These are phyloP conservation scores for Eustalomyia histrio DNA, from an alignment of 2,888 invertebrate species.

Conservation along the genomic window DNA sequence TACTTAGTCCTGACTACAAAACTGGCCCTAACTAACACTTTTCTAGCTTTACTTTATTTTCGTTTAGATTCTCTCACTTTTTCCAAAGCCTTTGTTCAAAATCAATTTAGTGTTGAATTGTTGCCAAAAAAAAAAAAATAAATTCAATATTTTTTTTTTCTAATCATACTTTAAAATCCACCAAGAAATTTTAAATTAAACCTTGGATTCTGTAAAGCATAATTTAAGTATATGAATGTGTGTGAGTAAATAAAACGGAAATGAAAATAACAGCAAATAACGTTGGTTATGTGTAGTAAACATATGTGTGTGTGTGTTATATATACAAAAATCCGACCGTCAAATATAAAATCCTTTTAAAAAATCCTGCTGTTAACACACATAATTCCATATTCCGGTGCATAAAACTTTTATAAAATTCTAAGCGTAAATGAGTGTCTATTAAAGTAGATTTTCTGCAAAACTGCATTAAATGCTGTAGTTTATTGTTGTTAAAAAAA, in stretches of 20 bases:
- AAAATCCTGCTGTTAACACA: conserved; percentile 60
- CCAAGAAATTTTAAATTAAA: conserved; percentile 40
- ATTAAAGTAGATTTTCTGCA: conserved; percentile 54
- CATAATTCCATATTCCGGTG: conserved; percentile 57
- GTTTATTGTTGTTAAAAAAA: conserved; percentile 35
- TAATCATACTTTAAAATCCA: conserved; percentile 50
- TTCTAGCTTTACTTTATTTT: background rate
- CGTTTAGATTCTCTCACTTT: background rate
- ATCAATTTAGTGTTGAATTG: conserved; percentile 78
- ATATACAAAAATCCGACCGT: conserved; percentile 3
- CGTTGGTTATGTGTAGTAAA: background rate
- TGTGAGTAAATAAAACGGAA: conserved; percentile 50
- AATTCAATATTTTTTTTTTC: conserved; percentile 38
- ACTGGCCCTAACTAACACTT: conserved; percentile 23
- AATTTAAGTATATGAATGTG: background rate
- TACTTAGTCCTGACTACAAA: too few species aligned
- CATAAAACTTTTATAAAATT: conserved; percentile 41
- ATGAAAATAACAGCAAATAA: conserved; percentile 45
- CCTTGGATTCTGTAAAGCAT: conserved; percentile 35
- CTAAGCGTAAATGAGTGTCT: conserved; percentile 57
- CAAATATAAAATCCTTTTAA: conserved; percentile 39
- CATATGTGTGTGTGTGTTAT: conserved; percentile 15
- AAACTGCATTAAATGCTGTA: conserved; percentile 54
- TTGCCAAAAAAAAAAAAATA: conserved; percentile 74
- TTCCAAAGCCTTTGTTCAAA: conserved; percentile 73